Evolutionary conservation across 2,797 vertebrate genomes (phyloP).

Genomic region (Falco peregrinus): DNA sequence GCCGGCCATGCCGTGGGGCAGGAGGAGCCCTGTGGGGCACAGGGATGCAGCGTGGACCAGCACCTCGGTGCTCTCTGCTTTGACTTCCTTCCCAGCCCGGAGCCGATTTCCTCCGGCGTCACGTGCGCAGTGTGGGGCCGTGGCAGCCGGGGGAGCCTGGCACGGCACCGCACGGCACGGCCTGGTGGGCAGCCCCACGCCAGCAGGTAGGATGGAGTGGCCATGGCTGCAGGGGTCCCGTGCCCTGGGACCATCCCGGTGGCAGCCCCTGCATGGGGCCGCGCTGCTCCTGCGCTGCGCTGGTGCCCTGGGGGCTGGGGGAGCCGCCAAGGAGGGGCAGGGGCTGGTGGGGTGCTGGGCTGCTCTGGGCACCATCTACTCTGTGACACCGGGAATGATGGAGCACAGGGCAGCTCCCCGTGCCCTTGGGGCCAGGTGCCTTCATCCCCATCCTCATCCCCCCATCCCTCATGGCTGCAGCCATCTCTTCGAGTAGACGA

Average conservation of each 20-base stretch:
- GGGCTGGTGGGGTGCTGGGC: not conserved
- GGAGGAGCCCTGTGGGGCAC: accelerated
- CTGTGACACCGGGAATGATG: accelerated
- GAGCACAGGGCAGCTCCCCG: not conserved
- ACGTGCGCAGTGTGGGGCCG: not conserved
- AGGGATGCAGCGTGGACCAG: not conserved
- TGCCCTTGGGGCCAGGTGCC: accelerated
- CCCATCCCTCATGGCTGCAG: accelerated
- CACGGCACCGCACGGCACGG: accelerated
- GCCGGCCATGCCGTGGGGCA: accelerated
- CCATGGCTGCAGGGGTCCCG: accelerated
- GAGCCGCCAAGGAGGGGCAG: not conserved
- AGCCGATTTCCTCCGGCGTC: constrained; percentile 2
- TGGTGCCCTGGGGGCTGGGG: accelerated
- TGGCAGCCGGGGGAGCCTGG: not conserved
- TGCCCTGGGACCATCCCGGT: accelerated
- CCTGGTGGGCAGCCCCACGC: not conserved
- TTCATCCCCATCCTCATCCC: accelerated
- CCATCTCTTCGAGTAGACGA: accelerated
- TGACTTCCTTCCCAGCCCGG: constrained; percentile 22
- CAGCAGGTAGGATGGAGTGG: not conserved
- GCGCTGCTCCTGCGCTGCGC: accelerated
- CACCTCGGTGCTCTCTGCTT: not conserved
- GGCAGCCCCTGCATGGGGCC: accelerated
- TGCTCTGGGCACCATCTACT: not conserved